Conservation (phyloP, 2,797 vertebrate species). For the Alfaro cultratus region DNA sequence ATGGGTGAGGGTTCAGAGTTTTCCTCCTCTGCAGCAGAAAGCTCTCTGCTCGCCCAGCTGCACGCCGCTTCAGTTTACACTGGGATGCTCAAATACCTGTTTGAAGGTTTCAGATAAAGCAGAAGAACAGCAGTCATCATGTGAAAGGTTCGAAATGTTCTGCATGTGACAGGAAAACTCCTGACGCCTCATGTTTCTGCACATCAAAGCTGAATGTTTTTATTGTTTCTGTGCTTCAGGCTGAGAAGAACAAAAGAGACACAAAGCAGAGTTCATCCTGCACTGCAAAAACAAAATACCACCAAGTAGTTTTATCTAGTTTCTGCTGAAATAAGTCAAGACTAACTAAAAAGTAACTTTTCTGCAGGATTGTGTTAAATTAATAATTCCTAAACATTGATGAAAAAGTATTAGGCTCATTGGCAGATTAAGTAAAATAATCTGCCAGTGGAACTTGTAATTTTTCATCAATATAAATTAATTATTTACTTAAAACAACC, state of each 20-base stretch:
- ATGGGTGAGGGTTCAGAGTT: conserved; percentile 4
- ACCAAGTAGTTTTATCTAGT: too few relatives aligned
- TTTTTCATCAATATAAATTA: too few relatives aligned
- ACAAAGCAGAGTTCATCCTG: not conserved
- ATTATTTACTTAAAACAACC: not conserved
- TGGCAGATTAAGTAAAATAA: not conserved
- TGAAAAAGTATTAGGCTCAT: not conserved
- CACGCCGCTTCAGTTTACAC: not conserved
- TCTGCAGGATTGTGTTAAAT: not conserved
- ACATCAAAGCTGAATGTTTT: not conserved
- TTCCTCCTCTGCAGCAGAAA: conserved; percentile 6
- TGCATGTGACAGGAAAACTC: not conserved
- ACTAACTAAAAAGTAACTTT: not conserved
- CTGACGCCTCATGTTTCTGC: not conserved
- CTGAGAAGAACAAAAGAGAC: not conserved
- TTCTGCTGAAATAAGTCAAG: too few relatives aligned
- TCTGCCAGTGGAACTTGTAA: too few relatives aligned
- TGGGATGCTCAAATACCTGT: not conserved
- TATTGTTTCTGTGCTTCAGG: not conserved
- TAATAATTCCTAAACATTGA: not conserved
- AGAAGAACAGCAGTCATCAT: not conserved
- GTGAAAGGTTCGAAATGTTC: not conserved
- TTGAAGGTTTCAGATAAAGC: not conserved
- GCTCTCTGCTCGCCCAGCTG: not conserved
- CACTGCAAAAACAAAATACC: not conserved